Base-by-base conservation (phyloP, 2,113 vertebrate species). In the Vimba vimba region DNA sequence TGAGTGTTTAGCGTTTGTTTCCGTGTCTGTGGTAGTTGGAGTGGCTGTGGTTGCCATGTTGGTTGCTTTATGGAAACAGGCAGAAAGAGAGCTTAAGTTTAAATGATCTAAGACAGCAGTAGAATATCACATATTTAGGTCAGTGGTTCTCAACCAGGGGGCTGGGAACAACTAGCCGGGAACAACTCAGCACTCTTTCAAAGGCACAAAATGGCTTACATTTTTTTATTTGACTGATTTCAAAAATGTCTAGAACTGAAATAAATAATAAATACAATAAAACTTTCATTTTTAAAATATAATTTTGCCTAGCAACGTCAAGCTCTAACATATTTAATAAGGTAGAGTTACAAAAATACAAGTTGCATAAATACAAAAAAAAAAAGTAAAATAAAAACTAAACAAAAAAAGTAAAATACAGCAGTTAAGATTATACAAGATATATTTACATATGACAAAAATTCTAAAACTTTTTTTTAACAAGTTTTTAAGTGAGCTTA, bases 21-120 rank as follows among this genome's bases (percentile, higher is more conserved):
- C 69, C 13, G 89, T 47, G 13, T 89, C 89, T 27, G 73, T 25
- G 6, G 66, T 69, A 17, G 83, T 57, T 30, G 82, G 33, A 23
- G 82, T 71, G 30, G 91, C 90, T 33, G 88, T 90, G 52, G 93
- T 93, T 25, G 90, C 55, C 9, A 83, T 83, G 36, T 87, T 89
- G 21, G 88, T 15, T 6, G 86, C 91, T 92, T 86, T 4, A 81
- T 45, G 62, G 4, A 47, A 77, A 45, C 30, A 0, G 4, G 6
- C 27, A 86, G 23, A 68, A n/a, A 66, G 11, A 71, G 27, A 50
- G 17, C 12, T 57, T 23, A 36, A 45, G 39, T n/a, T 74, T 47
- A 13, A 45, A 23, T 71, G 0, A 23, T 39, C 68, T 12, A 71
- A 23, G 68, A 43, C 10, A 71, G 12, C 23, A 75, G n/a, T 47